Percentiles rank a stretch among this genome's conserved stretches.
Evolutionary conservation across 2,113 vertebrate genomes (phyloP).

Genomic region (Heptranchias perlo): DNA sequence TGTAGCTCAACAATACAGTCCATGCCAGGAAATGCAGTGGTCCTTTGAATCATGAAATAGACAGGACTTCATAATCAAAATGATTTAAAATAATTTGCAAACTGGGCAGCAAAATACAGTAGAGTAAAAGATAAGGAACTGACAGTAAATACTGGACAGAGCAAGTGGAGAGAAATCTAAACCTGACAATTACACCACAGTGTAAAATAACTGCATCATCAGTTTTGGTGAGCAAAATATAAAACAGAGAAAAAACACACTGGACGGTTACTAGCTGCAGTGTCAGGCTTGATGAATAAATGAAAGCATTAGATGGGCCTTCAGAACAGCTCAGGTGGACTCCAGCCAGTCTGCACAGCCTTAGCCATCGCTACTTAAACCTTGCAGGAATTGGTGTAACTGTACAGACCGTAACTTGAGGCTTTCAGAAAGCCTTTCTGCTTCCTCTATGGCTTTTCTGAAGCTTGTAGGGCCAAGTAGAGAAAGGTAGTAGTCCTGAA

Average conservation of each 20-base stretch:
- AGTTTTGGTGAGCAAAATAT: neutral
- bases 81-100: too few relatives aligned
- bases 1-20: neutral
- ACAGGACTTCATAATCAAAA: too few relatives aligned
- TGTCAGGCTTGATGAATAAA: neutral
- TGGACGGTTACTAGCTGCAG: neutral
- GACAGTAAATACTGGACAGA: neutral
- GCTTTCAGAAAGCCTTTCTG: constrained; percentile 91
- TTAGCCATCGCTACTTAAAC: neutral
- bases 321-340: neutral
- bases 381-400: neutral
- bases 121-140: neutral
- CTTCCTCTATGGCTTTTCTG: constrained; percentile 93
- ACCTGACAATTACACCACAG: neutral
- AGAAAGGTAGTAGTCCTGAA: constrained; percentile 82
- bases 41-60: neutral
- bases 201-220: too few relatives aligned
- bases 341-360: neutral
- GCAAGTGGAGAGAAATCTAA: constrained; percentile 32
- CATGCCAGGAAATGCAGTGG: neutral
- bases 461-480: constrained; percentile 82
- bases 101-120: neutral
- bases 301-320: too few relatives aligned
- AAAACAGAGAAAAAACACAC: neutral
- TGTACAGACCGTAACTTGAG: constrained; percentile 77